These are phyloP conservation scores for Brachypterus glaber DNA, from an alignment of 2,888 invertebrate genomes.

Conservation along the genomic window DNA sequence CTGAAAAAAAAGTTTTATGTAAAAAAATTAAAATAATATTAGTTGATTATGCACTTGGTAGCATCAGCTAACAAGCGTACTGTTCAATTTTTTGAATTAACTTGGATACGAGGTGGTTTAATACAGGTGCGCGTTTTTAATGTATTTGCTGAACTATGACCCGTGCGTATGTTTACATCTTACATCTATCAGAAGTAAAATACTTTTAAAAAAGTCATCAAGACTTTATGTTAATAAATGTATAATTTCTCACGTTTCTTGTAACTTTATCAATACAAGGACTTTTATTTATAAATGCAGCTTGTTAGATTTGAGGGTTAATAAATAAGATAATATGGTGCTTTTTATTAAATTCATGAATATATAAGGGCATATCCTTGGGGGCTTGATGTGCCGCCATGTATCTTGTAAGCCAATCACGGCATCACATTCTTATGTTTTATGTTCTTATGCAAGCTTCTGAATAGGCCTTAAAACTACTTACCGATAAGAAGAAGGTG, in stretches of 20 bases:
- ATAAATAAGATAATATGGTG: no score
- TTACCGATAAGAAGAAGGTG: conserved; percentile 62
- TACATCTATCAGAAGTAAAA: not conserved
- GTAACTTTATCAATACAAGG: not conserved
- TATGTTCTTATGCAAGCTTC: not conserved
- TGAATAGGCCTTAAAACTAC: conserved; percentile 15
- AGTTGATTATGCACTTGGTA: conserved; percentile 6
- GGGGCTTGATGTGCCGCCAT: no score
- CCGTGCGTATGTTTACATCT: no score
- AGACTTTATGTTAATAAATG: not conserved
- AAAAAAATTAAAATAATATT: conserved; percentile 8
- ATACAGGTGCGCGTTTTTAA: no score
- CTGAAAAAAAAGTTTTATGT: conserved; percentile 36
- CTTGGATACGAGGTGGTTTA: no score
- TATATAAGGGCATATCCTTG: no score
- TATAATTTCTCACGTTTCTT: no score
- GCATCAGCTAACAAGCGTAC: conserved; percentile 1
- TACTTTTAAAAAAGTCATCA: conserved; percentile 2
- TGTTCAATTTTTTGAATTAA: conserved; percentile 4
- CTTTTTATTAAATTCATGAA: no score
- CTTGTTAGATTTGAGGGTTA: no score
- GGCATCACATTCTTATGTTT: no score
- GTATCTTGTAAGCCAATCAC: no score
- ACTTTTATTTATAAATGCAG: not conserved
- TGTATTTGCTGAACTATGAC: no score